These are phyloP conservation scores for Leptopilina syphax DNA, from an alignment of 2,888 invertebrate genomes.

Conservation along the genomic window DNA sequence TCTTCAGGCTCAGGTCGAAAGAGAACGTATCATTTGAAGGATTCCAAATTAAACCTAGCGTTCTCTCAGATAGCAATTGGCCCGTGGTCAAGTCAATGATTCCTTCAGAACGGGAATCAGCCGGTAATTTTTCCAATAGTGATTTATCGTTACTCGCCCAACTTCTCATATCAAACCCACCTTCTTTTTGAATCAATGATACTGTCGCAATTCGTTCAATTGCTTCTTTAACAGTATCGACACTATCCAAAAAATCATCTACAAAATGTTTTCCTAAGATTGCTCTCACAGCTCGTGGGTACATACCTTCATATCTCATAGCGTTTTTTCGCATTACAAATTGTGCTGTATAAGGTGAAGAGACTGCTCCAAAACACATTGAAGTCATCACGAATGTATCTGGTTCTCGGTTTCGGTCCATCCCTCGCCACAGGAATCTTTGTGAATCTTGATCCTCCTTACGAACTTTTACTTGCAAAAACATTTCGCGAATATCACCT, in stretches of 20 bases:
- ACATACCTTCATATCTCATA: too few relatives aligned
- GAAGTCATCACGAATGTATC: constrained; percentile 58
- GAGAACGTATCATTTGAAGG: neutral
- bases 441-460: constrained; percentile 58
- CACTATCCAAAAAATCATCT: constrained; percentile 59
- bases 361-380: constrained; percentile 57
- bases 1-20: neutral
- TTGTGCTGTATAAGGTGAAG: constrained; percentile 26
- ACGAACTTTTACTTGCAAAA: constrained; percentile 60
- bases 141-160: constrained; percentile 52
- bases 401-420: constrained; percentile 29
- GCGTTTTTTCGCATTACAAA: too few relatives aligned
- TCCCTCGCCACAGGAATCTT: constrained; percentile 55
- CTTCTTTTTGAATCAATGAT: constrained; percentile 44
- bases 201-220: constrained; percentile 50
- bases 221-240: constrained; percentile 55
- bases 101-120: neutral
- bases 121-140: too few relatives aligned
- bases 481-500: constrained; percentile 67
- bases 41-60: neutral
- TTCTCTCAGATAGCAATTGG: constrained; percentile 42
- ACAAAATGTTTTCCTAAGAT: constrained; percentile 58
- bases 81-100: constrained; percentile 18
- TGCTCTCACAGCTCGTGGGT: too few relatives aligned
- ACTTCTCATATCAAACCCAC: constrained; percentile 55